phyloP scores from a whole-genome alignment of 2,113 vertebrate species.

The Sisor rabdophorus region DNA sequence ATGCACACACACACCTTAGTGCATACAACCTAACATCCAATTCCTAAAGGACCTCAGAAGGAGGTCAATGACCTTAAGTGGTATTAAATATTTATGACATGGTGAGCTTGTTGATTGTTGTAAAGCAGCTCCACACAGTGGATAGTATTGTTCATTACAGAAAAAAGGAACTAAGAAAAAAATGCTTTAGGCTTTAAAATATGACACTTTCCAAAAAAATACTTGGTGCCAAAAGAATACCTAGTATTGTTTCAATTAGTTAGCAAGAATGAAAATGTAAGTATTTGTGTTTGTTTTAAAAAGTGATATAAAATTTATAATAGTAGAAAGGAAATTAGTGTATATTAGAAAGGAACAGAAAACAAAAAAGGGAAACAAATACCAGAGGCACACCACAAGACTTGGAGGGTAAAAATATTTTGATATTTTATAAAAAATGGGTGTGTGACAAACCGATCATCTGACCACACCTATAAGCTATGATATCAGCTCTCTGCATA shows the following conservation, averaged over 20 bases:
- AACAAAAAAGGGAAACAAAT: not conserved
- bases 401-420: not conserved
- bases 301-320: not conserved
- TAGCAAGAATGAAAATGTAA: not conserved
- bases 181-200: not conserved
- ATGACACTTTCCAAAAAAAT: not conserved
- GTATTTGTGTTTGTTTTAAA: not conserved
- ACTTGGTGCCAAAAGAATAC: too few relatives aligned
- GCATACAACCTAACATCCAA: slow-evolving; percentile 45
- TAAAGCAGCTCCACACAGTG: slow-evolving; percentile 62
- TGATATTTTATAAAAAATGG: not conserved
- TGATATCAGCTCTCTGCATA: slow-evolving; percentile 4
- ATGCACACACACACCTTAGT: slow-evolving; percentile 27
- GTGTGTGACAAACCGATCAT: not conserved
- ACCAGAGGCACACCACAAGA: not conserved
- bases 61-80: slow-evolving; percentile 63
- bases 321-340: too few relatives aligned
- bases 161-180: not conserved
- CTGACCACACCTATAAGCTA: slow-evolving; percentile 16
- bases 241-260: not conserved
- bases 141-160: slow-evolving; percentile 55
- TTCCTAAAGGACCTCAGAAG: slow-evolving; percentile 61
- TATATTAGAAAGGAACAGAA: not conserved
- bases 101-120: slow-evolving; percentile 18
- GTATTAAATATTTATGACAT: slow-evolving; percentile 67